phyloP scores from a whole-genome alignment of 2,888 invertebrate genomes.

The Drosophila setosimentum region DNA sequence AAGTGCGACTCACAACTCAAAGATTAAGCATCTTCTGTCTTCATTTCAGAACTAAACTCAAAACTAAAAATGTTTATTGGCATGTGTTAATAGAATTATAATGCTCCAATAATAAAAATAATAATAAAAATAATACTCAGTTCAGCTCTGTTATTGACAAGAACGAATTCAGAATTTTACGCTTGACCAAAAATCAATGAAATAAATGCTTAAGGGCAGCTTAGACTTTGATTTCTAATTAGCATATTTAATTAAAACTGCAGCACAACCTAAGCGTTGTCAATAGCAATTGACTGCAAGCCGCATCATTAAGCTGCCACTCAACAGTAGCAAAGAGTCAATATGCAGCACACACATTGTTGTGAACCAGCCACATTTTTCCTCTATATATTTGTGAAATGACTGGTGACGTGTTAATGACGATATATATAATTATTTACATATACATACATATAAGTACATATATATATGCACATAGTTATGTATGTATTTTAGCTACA shows the following conservation, averaged over 20 bases:
- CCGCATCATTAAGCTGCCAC: conserved; percentile 13
- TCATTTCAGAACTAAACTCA: conserved; percentile 9
- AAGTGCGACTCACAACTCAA: not conserved
- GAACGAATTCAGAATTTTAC: not conserved
- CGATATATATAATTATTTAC: conserved; percentile 33
- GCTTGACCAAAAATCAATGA: not conserved
- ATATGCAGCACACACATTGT: not conserved
- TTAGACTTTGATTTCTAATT: not conserved
- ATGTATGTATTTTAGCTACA: not conserved
- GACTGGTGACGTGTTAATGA: conserved; percentile 53
- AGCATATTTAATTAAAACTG: not conserved
- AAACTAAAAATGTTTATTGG: not conserved
- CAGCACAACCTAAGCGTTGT: conserved; percentile 18
- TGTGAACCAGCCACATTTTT: conserved; percentile 17
- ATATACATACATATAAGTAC: conserved; percentile 4
- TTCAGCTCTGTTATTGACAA: not conserved
- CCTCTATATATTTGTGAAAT: conserved; percentile 1
- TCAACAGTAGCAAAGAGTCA: conserved; percentile 3
- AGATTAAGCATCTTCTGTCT: not conserved
- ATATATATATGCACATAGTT: not conserved
- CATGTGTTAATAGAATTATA: not conserved
- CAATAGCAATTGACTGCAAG: conserved; percentile 17
- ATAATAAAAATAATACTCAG: not conserved
- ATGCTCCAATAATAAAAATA: not conserved
- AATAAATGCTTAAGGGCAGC: not conserved